Evolutionary conservation across 30 jellyfish, hydroid and myxozoan genomes (phyloP), one percentile per base, ranked within the genome.

Genomic region (Haliclystus octoradiatus): DNA sequence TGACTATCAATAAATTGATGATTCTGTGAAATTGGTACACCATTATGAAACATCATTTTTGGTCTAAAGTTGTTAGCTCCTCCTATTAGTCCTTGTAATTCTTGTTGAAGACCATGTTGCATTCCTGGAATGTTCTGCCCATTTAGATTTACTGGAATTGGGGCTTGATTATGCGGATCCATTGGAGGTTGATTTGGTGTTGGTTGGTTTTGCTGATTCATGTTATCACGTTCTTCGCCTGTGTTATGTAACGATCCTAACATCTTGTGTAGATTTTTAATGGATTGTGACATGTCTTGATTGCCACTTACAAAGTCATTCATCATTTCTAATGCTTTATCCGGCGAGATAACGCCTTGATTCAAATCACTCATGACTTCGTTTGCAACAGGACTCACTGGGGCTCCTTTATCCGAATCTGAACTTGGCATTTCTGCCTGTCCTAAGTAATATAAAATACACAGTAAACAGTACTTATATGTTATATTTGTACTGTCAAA

Each of bases 261-360:
- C 57, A 40, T 40, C 57, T 73, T 90, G 29, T 75, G 77, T 30
- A 89, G 81, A 31, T 80, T 89, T 71, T 71, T 80, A 24, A 88
- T 88, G 0, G 98, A 91, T 66, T 88, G 32, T 26, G 89, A 31
- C 94, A 83, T 89, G 31, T 89, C 98, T 63, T 89, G 98, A 35
- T 84, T 81, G 12, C 98, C 98, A 33, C 95, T 81, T 72, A 89
- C 95, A 60, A 74, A 89, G 49, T 89, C 94, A 70, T 89, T 89
- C 98, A 89, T 81, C 79, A 89, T 65, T 52, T 89, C 89, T 33
- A 89, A 52, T 15, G 98, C 98, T 29, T 89, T 94, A 51, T 77
- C 98, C 0, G 98, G 83, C 12, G 98, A 75, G 30, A 89, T 82
- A 33, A 84, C 68, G 28, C 82, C 88, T 57, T 71, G 76, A 75